Evolutionary conservation across 2,888 invertebrate genomes (phyloP).

Genomic region (Chesias legatella): DNA sequence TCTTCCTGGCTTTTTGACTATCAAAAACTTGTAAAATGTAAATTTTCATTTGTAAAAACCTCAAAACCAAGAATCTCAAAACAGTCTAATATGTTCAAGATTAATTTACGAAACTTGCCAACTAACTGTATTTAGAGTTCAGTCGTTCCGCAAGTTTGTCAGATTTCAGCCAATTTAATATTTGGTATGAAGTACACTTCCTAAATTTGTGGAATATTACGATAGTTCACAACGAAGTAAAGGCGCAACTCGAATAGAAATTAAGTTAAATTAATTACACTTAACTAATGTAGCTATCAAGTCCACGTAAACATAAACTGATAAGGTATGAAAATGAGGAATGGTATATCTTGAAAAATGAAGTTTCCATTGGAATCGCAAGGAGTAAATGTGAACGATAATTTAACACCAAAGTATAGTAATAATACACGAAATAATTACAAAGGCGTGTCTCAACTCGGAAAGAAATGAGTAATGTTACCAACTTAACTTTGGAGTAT

Average conservation of each 20-base stretch:
- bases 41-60: conserved; percentile 65
- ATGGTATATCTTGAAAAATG: too few species aligned
- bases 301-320: neutral
- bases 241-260: conserved; percentile 4
- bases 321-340: neutral
- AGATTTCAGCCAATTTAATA: conserved; percentile 44
- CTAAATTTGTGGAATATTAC: conserved; percentile 9
- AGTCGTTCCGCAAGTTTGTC: conserved; percentile 30
- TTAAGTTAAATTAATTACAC: conserved; percentile 7
- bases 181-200: conserved; percentile 46
- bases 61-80: conserved; percentile 69
- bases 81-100: conserved; percentile 54
- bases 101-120: conserved; percentile 29
- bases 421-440: conserved; percentile 4
- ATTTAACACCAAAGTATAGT: neutral
- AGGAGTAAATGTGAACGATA: neutral
- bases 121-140: conserved; percentile 15
- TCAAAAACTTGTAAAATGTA: conserved; percentile 78
- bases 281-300: conserved; percentile 1
- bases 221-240: conserved; percentile 9
- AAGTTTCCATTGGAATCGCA: too few species aligned
- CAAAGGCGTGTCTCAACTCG: conserved; percentile 9
- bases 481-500: conserved; percentile 9
- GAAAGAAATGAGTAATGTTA: conserved; percentile 18
- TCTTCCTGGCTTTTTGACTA: conserved; percentile 73